A percentile compares a stretch with the other conserved stretches of the same genome.
These are phyloP conservation scores for Malurus elegans DNA, from an alignment of 2,113 vertebrate genomes.

Conservation along the genomic window DNA sequence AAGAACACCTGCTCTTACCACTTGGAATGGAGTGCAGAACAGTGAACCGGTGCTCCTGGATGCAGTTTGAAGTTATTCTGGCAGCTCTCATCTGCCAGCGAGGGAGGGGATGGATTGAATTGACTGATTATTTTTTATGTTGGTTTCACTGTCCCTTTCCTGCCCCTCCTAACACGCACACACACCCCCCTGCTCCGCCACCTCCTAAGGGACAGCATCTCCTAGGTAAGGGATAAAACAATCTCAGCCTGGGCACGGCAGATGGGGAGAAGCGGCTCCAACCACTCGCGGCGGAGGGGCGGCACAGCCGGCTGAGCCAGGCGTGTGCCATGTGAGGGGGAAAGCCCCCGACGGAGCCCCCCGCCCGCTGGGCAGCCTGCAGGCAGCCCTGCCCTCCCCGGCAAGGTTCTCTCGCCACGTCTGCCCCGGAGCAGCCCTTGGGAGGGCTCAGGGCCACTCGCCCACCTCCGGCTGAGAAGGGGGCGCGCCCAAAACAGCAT, in stretches of 20 bases:
- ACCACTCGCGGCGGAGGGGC: not conserved
- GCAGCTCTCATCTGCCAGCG: not conserved
- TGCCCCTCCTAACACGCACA: not conserved
- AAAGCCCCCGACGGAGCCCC: not conserved
- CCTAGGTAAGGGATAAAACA: not conserved
- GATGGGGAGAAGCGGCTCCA: not conserved
- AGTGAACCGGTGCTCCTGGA: accelerated
- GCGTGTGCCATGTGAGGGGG: not conserved
- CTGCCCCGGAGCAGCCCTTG: not conserved
- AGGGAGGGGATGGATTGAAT: not conserved
- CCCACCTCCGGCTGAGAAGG: not conserved
- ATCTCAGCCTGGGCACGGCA: not conserved
- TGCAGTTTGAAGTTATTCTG: not conserved
- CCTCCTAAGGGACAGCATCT: not conserved
- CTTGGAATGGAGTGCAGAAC: not conserved
- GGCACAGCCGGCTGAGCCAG: not conserved
- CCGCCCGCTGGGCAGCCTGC: not conserved
- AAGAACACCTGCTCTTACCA: not conserved
- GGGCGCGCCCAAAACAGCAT: not conserved
- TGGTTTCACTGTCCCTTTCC: not conserved
- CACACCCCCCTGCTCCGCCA: accelerated
- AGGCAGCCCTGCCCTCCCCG: not conserved
- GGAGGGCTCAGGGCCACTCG: not conserved
- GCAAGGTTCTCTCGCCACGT: not conserved
- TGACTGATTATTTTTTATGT: not conserved